A percentile compares a stretch with the other conserved stretches of the same genome.
phyloP scores from a whole-genome alignment of 2,113 vertebrate species.

The Abramis brama region DNA sequence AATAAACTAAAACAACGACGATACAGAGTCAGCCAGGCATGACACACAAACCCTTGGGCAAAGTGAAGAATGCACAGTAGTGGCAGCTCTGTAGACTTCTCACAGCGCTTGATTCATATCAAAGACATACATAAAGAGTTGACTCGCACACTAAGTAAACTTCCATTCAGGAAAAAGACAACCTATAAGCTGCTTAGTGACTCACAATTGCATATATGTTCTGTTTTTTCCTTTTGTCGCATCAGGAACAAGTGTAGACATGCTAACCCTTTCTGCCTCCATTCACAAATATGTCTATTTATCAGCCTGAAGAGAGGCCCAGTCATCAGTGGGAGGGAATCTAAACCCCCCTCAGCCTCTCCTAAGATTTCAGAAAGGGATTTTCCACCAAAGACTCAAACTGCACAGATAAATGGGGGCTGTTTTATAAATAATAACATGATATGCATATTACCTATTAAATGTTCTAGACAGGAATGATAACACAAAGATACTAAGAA shows the following conservation, averaged over 20 bases:
- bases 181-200: slow-evolving; percentile 33
- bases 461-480: slow-evolving; percentile 26
- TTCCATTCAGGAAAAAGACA: slow-evolving; percentile 35
- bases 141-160: slow-evolving; percentile 41
- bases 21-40: slow-evolving; percentile 13
- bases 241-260: slow-evolving; percentile 31
- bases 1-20: slow-evolving; percentile 23
- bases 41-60: slow-evolving; percentile 15
- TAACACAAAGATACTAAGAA: neutral
- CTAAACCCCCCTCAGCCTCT: slow-evolving; percentile 34
- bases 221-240: slow-evolving; percentile 11
- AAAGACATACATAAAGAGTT: slow-evolving; percentile 19
- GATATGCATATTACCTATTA: slow-evolving; percentile 35
- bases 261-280: slow-evolving; percentile 25
- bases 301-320: slow-evolving; percentile 33
- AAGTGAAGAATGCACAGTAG: slow-evolving; percentile 16
- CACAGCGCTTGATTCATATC: slow-evolving; percentile 23
- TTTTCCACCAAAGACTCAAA: slow-evolving; percentile 45
- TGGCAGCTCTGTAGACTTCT: slow-evolving; percentile 23
- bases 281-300: slow-evolving; percentile 43
- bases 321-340: slow-evolving; percentile 37
- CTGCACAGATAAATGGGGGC: slow-evolving; percentile 21
- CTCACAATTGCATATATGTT: slow-evolving; percentile 37
- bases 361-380: slow-evolving; percentile 31
- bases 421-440: slow-evolving; percentile 43